Base-by-base conservation (phyloP, 2,888 invertebrate genomes). In the Andrena bucephala region DNA sequence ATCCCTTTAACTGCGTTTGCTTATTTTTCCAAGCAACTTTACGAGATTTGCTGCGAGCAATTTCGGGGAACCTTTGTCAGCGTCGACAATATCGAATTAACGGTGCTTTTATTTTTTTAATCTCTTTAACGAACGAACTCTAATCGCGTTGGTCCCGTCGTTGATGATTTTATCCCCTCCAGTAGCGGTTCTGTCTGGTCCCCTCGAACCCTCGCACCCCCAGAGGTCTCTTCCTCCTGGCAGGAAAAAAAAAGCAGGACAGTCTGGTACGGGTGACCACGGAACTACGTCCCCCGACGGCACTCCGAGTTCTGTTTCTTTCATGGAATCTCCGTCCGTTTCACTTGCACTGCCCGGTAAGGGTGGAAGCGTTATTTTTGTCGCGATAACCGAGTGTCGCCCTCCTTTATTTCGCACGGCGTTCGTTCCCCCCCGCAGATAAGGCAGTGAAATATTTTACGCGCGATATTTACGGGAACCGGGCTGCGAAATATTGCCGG, bases 381-480 rank as follows among this genome's bases (percentile, higher is more conserved):
- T 10, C 33, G 60, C 33, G 60, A 67, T 67, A 67, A 20, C 16
- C 13, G 1, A 2, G 62, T 36, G 71, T 59, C 70, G 31, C 52
- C 36, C 31, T 60, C 13, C 66, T 60, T 66, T 62, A 73, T 67
- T 77, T 67, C 62, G 24, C 52, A 2, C 10, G 10, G 31, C n/a
- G 54, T 62, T 77, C 60, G 52, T 73, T n/a, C n/a, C n/a, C 50
- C 10, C 48, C 31, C 10, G 60, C 31, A 24, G 50, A 42, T 62
- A 52, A 42, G 31, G 24, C 67, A 5, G 50, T 6, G 2, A 57
- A 65, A 78, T 69, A 75, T 48, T 65, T 57, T 8, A 13, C n/a
- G 7, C 24, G 5, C 29, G 24, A 29, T 52, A 69, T 69, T 75
- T 69, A 31, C 52, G 29, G 31, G 50, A 36, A 8, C 13, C 33